phyloP scores from a whole-genome alignment of 2,113 vertebrate species.

The Calcarius ornatus region DNA sequence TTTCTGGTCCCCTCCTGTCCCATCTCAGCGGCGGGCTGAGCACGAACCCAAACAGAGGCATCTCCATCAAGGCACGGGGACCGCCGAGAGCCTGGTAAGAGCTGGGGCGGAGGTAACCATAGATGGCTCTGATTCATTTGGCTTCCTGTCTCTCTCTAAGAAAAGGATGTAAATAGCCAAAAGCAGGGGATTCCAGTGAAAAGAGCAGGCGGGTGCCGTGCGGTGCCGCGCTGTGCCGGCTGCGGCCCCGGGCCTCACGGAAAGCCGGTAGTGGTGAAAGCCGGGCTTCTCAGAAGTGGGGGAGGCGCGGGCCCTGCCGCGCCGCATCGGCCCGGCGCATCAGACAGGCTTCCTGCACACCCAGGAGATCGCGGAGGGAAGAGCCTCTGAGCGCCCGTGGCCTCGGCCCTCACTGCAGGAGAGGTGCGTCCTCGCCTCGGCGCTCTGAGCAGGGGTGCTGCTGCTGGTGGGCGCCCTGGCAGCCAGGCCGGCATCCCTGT shows the following conservation, averaged over 20 bases:
- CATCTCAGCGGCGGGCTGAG: fast-evolving
- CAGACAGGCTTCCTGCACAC: slow-evolving; percentile 71
- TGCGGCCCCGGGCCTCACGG: slow-evolving; percentile 68
- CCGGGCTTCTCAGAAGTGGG: slow-evolving; percentile 80
- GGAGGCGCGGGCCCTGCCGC: slow-evolving; percentile 54
- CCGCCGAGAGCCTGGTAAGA: not conserved
- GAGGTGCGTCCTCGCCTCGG: fast-evolving
- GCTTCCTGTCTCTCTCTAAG: slow-evolving; percentile 72
- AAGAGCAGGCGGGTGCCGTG: slow-evolving; percentile 51
- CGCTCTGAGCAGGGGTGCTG: fast-evolving
- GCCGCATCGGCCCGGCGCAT: slow-evolving; percentile 53
- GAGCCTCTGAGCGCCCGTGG: not conserved
- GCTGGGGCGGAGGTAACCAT: not conserved
- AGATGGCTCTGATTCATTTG: slow-evolving; percentile 43
- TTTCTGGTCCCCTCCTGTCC: not conserved
- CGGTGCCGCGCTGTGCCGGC: slow-evolving; percentile 2
- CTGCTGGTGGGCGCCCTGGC: not conserved
- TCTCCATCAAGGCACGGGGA: not conserved
- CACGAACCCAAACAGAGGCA: not conserved
- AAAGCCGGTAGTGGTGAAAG: slow-evolving; percentile 84
- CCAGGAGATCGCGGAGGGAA: not conserved
- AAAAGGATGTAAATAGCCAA: slow-evolving; percentile 66
- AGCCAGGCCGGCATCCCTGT: not conserved
- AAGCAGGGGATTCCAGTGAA: slow-evolving; percentile 67
- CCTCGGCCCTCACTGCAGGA: not conserved